phyloP scores from a whole-genome alignment of 2,113 vertebrate species.

The Podarcis raffonei region DNA sequence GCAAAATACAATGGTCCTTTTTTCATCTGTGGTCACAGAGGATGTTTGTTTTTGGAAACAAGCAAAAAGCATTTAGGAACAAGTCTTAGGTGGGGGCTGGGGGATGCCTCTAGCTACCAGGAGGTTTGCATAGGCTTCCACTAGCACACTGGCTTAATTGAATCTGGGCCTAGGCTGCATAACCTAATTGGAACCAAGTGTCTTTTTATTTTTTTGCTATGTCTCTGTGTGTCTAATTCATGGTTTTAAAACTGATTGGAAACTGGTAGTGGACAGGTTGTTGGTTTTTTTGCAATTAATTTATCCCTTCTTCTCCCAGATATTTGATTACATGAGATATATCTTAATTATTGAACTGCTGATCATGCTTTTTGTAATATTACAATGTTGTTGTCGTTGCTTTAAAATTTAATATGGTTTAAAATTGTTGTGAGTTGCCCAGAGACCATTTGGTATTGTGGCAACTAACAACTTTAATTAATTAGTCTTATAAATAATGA shows the following conservation, averaged over 20 bases:
- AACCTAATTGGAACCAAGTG: neutral
- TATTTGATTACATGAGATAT: too few relatives aligned
- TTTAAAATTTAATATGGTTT: too few relatives aligned
- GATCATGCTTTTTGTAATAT: too few relatives aligned
- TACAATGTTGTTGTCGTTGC: too few relatives aligned
- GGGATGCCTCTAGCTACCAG: too few relatives aligned
- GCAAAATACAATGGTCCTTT: constrained; percentile 52
- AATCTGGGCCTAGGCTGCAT: neutral
- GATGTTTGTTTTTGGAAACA: constrained; percentile 6
- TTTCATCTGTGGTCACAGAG: constrained; percentile 38
- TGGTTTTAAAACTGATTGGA: neutral
- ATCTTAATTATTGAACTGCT: too few relatives aligned
- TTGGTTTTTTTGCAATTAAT: neutral
- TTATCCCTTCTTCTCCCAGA: too few relatives aligned
- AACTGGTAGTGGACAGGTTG: neutral
- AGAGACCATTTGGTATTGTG: too few relatives aligned
- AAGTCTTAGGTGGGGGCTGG: neutral
- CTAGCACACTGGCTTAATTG: too few relatives aligned
- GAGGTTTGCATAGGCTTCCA: too few relatives aligned
- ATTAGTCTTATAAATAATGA: neutral
- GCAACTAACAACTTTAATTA: too few relatives aligned
- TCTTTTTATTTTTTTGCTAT: neutral
- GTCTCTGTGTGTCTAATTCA: neutral
- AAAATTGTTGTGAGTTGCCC: too few relatives aligned
- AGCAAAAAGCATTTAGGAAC: neutral